Evolutionary conservation across 2,797 vertebrate species (phyloP).

Genomic region (Phalloptychus januarius): DNA sequence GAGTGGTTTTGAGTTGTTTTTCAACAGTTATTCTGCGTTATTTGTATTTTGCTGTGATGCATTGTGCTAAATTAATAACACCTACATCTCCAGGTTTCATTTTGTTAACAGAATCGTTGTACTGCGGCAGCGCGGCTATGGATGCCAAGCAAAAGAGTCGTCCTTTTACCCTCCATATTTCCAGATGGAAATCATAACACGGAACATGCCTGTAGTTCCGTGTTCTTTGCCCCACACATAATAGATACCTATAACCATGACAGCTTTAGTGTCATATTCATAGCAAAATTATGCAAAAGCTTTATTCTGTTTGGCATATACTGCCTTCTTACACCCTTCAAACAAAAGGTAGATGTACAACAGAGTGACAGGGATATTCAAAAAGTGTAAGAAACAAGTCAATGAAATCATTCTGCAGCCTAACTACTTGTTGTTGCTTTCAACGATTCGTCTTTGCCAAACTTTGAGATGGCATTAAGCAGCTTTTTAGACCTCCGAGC

Average conservation of each 20-base stretch:
- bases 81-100: too few species aligned
- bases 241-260: not conserved
- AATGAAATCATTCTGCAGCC: not conserved
- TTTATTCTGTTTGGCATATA: not conserved
- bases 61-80: too few species aligned
- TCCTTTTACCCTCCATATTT: too few species aligned
- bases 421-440: constrained; percentile 41
- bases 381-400: not conserved
- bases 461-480: constrained; percentile 49
- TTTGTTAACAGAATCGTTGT: too few species aligned
- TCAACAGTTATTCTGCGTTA: too few species aligned
- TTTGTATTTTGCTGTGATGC: too few species aligned
- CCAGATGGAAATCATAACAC: too few species aligned
- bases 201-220: not conserved
- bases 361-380: not conserved
- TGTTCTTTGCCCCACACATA: not conserved
- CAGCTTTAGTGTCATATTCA: not conserved
- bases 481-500: constrained; percentile 48
- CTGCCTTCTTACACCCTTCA: not conserved
- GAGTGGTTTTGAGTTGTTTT: too few species aligned
- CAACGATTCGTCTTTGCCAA: constrained; percentile 44
- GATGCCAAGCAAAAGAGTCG: too few species aligned
- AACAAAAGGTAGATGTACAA: not conserved
- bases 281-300: not conserved
- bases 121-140: too few species aligned